Evolutionary conservation across 2,113 vertebrate species (phyloP), one percentile per base, ranked within the genome.

Genomic region (Narcine bancroftii): DNA sequence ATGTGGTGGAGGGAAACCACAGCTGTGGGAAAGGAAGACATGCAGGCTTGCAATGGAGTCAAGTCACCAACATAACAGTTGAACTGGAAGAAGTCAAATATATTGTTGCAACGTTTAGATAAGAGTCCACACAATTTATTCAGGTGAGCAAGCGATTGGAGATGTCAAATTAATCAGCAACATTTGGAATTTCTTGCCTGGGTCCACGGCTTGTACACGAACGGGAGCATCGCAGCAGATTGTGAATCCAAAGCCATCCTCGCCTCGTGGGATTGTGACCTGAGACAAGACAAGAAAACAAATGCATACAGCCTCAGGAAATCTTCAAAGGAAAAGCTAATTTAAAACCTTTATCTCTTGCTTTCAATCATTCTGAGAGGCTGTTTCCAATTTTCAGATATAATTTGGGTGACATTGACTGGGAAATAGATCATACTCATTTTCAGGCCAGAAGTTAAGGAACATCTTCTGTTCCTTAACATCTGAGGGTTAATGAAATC

Each of bases 221-320:
- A 99, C 98, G 0, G 98, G 98, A 92, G 98, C 97, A 94, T 99
- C 98, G 0, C 97, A 99, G 96, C 97, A 99, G 96, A 99, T 99
- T 60, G 98, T 99, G 95, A 99, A 99, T 93, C 98, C 98, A 92
- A 97, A 99, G 92, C 98, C 98, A 81, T 98, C 97, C 42, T 95
- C 97, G 93, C 98, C 98, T 95, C 98, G 97, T 92, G 96, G 97
- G 94, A 99, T 98, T 0, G 96, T 97, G 92, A 99, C 97, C 98
- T 99, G 95, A 92, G 96, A 92, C 0, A 1, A 29, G 33, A 33
- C 60, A 11, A 39, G 65, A 72, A 69, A 91, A 65, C 5, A 0
- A 24, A 60, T 42, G 56, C 17, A 69, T 5, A 69, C 66, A 69
- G 17, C 66, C 17, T 24, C 66, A 69, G 19, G 66, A 69, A 17